Percentiles rank a stretch among this genome's conserved stretches.
Evolutionary conservation across 2,797 vertebrate species (phyloP).

Genomic region (Fistularia commersonii): DNA sequence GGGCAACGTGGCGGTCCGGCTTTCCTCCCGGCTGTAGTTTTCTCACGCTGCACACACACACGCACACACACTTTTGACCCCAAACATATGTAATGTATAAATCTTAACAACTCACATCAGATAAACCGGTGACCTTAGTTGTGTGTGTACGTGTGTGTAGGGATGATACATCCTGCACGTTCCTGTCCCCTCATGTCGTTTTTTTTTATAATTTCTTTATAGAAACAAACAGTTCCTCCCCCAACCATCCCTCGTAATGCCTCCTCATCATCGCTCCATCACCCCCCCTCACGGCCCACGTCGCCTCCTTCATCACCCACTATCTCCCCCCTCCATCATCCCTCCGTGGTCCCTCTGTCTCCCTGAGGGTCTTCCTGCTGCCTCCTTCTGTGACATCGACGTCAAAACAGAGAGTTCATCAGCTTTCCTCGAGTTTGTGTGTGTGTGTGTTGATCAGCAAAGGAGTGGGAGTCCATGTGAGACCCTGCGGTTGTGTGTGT

Average conservation of each 20-base stretch:
- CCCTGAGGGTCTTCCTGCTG: slow-evolving; percentile 13
- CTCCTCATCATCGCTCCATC: no score
- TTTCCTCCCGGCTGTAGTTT: slow-evolving; percentile 34
- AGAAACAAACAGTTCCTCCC: no score
- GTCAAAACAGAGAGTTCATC: slow-evolving; percentile 36
- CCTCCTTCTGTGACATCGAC: slow-evolving; percentile 29
- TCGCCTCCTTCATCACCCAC: not conserved
- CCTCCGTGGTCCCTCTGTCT: slow-evolving; percentile 2
- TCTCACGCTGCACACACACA: slow-evolving; percentile 52
- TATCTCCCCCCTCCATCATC: not conserved
- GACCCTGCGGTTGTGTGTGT: slow-evolving; percentile 11
- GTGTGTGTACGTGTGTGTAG: no score
- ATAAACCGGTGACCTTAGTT: not conserved
- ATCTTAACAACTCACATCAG: not conserved
- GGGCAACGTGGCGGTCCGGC: slow-evolving; percentile 30
- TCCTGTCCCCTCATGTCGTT: no score
- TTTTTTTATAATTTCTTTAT: no score
- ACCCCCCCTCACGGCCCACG: no score
- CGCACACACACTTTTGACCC: slow-evolving; percentile 13
- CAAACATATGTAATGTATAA: slow-evolving; percentile 1
- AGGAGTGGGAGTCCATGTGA: slow-evolving; percentile 23
- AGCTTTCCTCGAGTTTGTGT: slow-evolving; percentile 22
- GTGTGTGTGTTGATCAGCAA: slow-evolving; percentile 4
- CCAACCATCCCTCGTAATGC: no score
- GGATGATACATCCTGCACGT: no score